Conservation (phyloP, 1,140 invertebrate species). For the Drosophila malerkotliana region DNA sequence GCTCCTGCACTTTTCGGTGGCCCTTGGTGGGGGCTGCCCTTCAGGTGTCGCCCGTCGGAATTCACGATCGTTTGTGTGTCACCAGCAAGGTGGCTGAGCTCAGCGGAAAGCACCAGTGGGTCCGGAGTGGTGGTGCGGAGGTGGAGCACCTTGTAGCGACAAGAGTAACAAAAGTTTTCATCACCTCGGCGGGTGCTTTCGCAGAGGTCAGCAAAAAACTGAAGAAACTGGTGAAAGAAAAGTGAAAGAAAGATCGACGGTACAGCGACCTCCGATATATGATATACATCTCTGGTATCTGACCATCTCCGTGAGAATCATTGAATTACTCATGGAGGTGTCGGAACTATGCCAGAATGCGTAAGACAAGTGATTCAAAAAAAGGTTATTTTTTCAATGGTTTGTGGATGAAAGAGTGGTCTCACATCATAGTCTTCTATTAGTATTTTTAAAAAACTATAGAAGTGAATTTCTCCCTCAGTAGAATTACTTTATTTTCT, state of each 20-base stretch:
- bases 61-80: constrained; percentile 43
- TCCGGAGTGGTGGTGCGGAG: constrained; percentile 51
- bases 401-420: too few species aligned
- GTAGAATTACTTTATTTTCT: background rate
- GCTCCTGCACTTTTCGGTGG: constrained; percentile 6
- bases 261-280: constrained; percentile 29
- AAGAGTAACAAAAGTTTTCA: constrained; percentile 31
- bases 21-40: constrained; percentile 25
- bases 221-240: background rate
- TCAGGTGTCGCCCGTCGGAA: constrained; percentile 18
- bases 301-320: background rate
- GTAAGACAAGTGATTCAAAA: background rate
- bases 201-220: constrained; percentile 31
- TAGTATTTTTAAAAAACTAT: background rate
- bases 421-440: background rate
- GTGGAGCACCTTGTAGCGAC: constrained; percentile 30
- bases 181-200: constrained; percentile 26
- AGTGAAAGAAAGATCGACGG: constrained; percentile 1
- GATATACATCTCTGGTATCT: background rate
- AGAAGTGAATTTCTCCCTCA: too few species aligned
- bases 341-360: background rate
- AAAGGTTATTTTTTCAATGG: background rate
- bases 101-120: constrained; percentile 12
- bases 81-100: constrained; percentile 30
- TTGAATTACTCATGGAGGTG: constrained; percentile 13